phyloP scores from a whole-genome alignment of 2,888 invertebrate species.

The Corythucha ciliata region DNA sequence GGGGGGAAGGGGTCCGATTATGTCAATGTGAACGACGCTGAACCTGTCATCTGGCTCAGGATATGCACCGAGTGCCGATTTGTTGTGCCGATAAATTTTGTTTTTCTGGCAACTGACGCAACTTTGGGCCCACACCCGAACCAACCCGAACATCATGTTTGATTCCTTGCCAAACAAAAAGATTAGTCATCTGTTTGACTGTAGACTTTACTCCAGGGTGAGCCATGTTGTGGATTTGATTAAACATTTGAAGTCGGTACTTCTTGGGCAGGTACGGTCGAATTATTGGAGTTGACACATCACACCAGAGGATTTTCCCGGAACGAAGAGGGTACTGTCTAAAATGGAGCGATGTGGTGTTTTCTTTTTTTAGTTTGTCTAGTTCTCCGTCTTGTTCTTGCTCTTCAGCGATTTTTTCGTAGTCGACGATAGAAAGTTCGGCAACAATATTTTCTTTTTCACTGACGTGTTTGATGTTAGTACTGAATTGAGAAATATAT shows the following conservation, averaged over 20 bases:
- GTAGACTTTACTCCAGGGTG: conserved; percentile 13
- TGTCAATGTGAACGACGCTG: conserved; percentile 42
- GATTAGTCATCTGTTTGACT: conserved; percentile 10
- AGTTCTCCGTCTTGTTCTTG: not conserved
- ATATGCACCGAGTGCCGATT: conserved; percentile 30
- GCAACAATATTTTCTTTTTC: conserved; percentile 17
- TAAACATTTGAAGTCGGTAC: conserved; percentile 9
- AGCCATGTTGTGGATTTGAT: not conserved
- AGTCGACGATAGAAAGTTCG: conserved; percentile 17
- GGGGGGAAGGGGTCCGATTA: conserved; percentile 42
- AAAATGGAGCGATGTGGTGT: not conserved
- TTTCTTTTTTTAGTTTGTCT: not conserved
- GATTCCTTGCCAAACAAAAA: conserved; percentile 14
- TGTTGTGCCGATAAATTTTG: conserved; percentile 37
- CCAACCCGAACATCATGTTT: conserved; percentile 3
- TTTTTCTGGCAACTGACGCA: conserved; percentile 38
- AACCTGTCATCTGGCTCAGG: conserved; percentile 37
- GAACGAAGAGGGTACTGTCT: not conserved
- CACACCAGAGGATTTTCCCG: conserved; percentile 8
- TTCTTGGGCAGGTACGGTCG: conserved; percentile 6
- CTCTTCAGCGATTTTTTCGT: conserved; percentile 5
- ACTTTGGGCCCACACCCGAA: conserved; percentile 34
- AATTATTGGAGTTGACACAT: conserved; percentile 3
- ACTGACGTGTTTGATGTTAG: conserved; percentile 34
- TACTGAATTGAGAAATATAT: conserved; percentile 39